A percentile compares a stretch with the other conserved stretches of the same genome.
These are phyloP conservation scores for Ethmia dodecea DNA, from an alignment of 2,888 invertebrate genomes.

Conservation along the genomic window DNA sequence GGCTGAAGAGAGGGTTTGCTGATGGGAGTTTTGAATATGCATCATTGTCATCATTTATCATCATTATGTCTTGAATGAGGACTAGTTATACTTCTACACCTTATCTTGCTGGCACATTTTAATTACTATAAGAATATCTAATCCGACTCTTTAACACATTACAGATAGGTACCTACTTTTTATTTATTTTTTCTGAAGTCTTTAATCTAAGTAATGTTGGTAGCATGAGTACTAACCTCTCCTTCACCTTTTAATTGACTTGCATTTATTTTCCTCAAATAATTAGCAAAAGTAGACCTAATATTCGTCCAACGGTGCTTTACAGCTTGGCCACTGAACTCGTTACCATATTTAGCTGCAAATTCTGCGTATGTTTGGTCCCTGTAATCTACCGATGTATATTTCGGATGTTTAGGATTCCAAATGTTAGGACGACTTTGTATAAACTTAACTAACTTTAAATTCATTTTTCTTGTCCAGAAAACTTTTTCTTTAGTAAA, in stretches of 20 bases:
- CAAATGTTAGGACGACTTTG: slow-evolving; percentile 57
- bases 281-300: slow-evolving; percentile 60
- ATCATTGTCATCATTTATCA: too few species aligned
- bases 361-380: slow-evolving; percentile 61
- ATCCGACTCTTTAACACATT: too few species aligned
- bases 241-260: slow-evolving; percentile 37
- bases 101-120: too few species aligned
- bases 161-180: too few species aligned
- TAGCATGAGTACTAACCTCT: slow-evolving; percentile 33
- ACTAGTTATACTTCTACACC: too few species aligned
- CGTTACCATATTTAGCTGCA: slow-evolving; percentile 53
- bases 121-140: too few species aligned
- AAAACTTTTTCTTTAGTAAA: slow-evolving; percentile 66
- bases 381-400: slow-evolving; percentile 47
- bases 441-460: slow-evolving; percentile 61
- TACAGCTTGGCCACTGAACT: slow-evolving; percentile 62
- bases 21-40: too few species aligned
- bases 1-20: too few species aligned
- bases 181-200: too few species aligned
- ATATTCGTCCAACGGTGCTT: slow-evolving; percentile 71
- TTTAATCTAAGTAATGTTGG: too few species aligned
- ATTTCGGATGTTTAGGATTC: slow-evolving; percentile 64
- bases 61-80: too few species aligned
- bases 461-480: slow-evolving; percentile 66
- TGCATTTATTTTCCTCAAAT: slow-evolving; percentile 54